Evolutionary conservation across 92 coral and sea anemone species (phyloP), one percentile per base, ranked within the genome.

Genomic region (Paramuricea clavata): DNA sequence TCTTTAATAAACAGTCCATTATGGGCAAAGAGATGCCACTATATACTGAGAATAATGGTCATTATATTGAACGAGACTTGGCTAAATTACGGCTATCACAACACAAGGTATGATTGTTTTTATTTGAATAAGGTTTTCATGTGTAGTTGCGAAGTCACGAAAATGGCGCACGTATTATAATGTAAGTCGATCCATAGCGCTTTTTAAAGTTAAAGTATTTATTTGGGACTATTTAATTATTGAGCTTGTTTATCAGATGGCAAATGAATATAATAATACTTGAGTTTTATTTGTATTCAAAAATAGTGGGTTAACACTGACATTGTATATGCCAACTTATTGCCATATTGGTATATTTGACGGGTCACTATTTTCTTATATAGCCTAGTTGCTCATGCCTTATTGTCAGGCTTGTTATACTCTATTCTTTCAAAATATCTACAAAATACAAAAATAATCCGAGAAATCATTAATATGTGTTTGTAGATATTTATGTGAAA

Each of bases 51-150:
- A 11, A 67, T 28, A 19, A 72, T 26, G 31, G 78, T 7, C 59
- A 49, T 41, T 44, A 74, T 41, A 52, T 74, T 19, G 61, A 74
- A 11, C 35, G 36, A 5, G 81, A 49, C 25, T 22, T 74, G 56
- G 60, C 59, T 22, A 74, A 74, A 44, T 74, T 74, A 49, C 81
- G 81, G 62, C 21, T 74, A 49, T 74, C 81, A 22, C 31, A 74
- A 72, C 7, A 39, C n/a, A 74, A 43, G 81, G 81, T 74, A 74
- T 6, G 62, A 15, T 47, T 19, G 57, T n/a, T n/a, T 1, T 72
- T 22, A 11, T 35, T 65, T 65, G 27, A 0, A 65, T 28, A 28
- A 2, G 1, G 12, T 27, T 65, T 65, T 65, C n/a, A 16, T 31
- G 35, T 11, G 19, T 65, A 13, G 72, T 17, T 19, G 62, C 62